Evolutionary conservation across 53 echinoderm and acorn worm genomes (phyloP).

Genomic region (Stichopus horrens): DNA sequence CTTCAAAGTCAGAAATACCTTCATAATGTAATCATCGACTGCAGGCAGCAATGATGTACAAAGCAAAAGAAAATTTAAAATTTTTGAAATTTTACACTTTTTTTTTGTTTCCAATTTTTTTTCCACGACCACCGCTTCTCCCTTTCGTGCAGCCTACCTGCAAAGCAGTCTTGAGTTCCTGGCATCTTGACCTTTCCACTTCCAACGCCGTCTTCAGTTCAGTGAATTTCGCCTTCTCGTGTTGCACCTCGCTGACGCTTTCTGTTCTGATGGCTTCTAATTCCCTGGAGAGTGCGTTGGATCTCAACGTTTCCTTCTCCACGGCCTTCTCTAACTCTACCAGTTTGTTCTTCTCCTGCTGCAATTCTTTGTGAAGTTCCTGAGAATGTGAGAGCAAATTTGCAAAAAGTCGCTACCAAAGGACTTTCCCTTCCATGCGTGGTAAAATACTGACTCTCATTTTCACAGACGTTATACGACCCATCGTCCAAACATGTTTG

Average conservation of each 20-base stretch:
- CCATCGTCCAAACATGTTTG: no score
- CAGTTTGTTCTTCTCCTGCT: conserved; percentile 49
- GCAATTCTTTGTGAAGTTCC: conserved; percentile 43
- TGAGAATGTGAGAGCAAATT: conserved; percentile 5
- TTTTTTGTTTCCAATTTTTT: no score
- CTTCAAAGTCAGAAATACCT: background rate
- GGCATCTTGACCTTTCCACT: conserved; percentile 84
- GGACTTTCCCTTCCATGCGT: no score
- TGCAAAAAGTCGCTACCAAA: no score
- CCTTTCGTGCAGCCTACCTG: conserved; percentile 54
- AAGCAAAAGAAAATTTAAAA: no score
- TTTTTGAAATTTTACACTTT: no score
- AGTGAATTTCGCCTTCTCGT: conserved; percentile 66
- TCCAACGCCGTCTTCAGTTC: conserved; percentile 86
- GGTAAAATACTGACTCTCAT: no score
- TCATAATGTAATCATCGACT: no score
- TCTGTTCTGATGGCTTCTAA: conserved; percentile 64
- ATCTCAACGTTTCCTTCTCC: conserved; percentile 63
- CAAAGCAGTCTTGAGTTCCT: conserved; percentile 77
- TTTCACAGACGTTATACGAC: no score
- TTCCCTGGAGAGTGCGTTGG: conserved; percentile 63
- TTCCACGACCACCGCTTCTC: no score
- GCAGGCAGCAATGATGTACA: no score
- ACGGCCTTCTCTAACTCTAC: conserved; percentile 56
- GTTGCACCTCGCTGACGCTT: conserved; percentile 53